Conservation (phyloP, 2,888 invertebrate species). For the Patella pellucida region DNA sequence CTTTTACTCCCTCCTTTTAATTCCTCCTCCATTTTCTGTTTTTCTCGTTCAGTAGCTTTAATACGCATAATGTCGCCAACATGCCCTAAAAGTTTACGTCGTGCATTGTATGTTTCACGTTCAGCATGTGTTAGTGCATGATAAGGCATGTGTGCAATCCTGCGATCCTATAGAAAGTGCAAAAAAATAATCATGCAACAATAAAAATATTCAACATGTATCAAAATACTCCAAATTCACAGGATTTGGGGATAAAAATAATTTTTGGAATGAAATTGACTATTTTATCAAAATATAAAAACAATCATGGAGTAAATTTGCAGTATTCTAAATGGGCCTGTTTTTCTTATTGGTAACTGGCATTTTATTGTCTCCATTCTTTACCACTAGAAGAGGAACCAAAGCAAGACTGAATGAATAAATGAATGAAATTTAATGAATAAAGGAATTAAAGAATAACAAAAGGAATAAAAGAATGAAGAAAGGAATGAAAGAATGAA, state of each 20-base stretch:
- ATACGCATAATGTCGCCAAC: slow-evolving; percentile 63
- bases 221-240: too few species aligned
- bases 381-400: too few species aligned
- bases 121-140: slow-evolving; percentile 70
- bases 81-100: slow-evolving; percentile 62
- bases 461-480: not conserved
- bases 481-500: not conserved
- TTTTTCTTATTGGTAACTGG: too few species aligned
- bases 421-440: not conserved
- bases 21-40: slow-evolving; percentile 58
- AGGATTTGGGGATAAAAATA: too few species aligned
- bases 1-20: slow-evolving; percentile 57
- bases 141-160: slow-evolving; percentile 71
- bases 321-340: too few species aligned
- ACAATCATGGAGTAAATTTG: too few species aligned
- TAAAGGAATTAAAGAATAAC: not conserved
- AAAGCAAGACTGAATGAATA: too few species aligned
- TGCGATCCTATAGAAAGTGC: slow-evolving; percentile 57
- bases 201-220: not conserved
- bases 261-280: too few species aligned
- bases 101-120: slow-evolving; percentile 68
- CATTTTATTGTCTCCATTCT: too few species aligned
- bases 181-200: slow-evolving; percentile 8
- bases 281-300: too few species aligned
- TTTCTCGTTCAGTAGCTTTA: slow-evolving; percentile 67